phyloP scores from a whole-genome alignment of 2,888 invertebrate genomes.

The Drosophila nr. medialis region DNA sequence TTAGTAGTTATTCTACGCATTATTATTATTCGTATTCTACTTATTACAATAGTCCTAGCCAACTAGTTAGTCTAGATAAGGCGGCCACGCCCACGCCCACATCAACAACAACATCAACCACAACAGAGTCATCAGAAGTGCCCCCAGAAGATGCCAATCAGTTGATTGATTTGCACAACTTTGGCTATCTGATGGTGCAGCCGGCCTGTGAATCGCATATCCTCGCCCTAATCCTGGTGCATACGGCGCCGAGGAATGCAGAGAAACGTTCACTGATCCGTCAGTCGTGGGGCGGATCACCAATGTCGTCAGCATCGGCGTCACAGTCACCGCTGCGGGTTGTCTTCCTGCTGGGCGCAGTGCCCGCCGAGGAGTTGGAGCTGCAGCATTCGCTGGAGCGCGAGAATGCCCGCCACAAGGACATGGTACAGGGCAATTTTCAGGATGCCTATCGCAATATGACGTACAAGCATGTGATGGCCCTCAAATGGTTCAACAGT shows the following conservation, averaged over 20 bases:
- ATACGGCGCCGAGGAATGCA: conserved; percentile 89
- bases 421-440: conserved; percentile 92
- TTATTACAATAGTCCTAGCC: conserved; percentile 52
- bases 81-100: conserved; percentile 38
- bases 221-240: conserved; percentile 87
- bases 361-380: conserved; percentile 82
- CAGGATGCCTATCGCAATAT: conserved; percentile 92
- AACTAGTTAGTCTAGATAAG: conserved; percentile 58
- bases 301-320: conserved; percentile 72
- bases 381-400: conserved; percentile 83
- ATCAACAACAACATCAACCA: not conserved
- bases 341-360: conserved; percentile 89
- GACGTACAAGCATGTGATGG: conserved; percentile 94
- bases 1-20: conserved; percentile 46
- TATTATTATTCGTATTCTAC: conserved; percentile 26
- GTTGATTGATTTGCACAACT: conserved; percentile 87
- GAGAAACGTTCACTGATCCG: conserved; percentile 89
- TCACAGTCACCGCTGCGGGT: conserved; percentile 86
- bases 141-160: conserved; percentile 56
- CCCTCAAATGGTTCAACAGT: conserved; percentile 90
- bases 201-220: conserved; percentile 86
- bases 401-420: conserved; percentile 87
- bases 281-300: conserved; percentile 90
- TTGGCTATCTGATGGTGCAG: conserved; percentile 87
- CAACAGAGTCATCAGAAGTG: not conserved